Evolutionary conservation across 2,797 vertebrate genomes (phyloP).

Genomic region (Anguilla pacifica): DNA sequence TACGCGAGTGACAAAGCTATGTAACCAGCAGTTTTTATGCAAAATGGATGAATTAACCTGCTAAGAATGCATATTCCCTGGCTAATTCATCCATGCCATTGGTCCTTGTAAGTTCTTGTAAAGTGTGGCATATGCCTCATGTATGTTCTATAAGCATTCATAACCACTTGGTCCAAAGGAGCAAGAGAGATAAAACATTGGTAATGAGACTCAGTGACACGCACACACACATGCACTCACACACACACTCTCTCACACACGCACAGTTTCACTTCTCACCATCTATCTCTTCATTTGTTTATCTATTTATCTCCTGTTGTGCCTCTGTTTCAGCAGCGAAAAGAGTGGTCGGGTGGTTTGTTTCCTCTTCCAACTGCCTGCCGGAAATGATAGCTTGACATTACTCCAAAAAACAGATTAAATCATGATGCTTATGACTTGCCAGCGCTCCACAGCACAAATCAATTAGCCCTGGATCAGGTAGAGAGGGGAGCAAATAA

Average conservation of each 20-base stretch:
- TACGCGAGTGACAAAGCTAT: not conserved
- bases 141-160: not conserved
- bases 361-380: constrained; percentile 7
- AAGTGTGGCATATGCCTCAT: not conserved
- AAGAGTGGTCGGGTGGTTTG: not conserved
- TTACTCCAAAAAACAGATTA: constrained; percentile 9
- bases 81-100: not conserved
- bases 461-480: constrained; percentile 14
- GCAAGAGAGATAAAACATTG: not conserved
- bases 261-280: not conserved
- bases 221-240: not conserved
- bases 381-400: not conserved
- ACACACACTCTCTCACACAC: not conserved
- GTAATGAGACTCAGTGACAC: not conserved
- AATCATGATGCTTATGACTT: not conserved
- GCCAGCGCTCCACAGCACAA: constrained; percentile 4
- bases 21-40: not conserved
- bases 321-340: not conserved
- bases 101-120: not conserved
- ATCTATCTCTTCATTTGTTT: not conserved
- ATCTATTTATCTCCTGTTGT: not conserved
- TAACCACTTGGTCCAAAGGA: not conserved
- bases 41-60: not conserved
- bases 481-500: not conserved
- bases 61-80: not conserved